These are phyloP conservation scores for Synaphobranchus kaupii DNA, from an alignment of 2,797 vertebrate genomes.

Conservation along the genomic window DNA sequence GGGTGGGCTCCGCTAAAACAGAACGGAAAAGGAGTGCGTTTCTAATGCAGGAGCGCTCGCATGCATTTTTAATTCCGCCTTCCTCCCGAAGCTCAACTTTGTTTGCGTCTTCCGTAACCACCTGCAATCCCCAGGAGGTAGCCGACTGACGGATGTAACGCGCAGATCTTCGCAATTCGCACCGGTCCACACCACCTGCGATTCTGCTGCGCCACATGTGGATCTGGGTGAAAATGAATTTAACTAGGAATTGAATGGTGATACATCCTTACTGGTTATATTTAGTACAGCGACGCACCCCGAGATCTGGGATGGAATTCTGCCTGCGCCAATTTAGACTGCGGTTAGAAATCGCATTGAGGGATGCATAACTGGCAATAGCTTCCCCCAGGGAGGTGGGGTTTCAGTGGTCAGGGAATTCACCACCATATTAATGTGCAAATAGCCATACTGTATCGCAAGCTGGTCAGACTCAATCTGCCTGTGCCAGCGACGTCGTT, in stretches of 20 bases:
- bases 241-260: neutral
- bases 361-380: no score
- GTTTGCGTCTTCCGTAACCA: neutral
- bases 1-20: constrained; percentile 5
- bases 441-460: neutral
- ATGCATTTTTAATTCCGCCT: constrained; percentile 13
- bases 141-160: neutral
- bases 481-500: neutral
- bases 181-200: neutral
- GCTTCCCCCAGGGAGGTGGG: no score
- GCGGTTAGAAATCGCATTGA: no score
- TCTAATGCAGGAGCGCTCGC: neutral
- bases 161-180: neutral
- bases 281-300: neutral
- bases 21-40: neutral
- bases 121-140: neutral
- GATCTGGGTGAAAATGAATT: neutral
- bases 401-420: neutral
- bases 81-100: neutral
- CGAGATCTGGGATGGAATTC: neutral
- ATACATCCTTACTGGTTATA: neutral
- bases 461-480: neutral
- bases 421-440: neutral
- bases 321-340: no score
- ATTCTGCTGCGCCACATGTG: neutral